Conservation (phyloP, 2,888 invertebrate species). For the Apeira syringaria region DNA sequence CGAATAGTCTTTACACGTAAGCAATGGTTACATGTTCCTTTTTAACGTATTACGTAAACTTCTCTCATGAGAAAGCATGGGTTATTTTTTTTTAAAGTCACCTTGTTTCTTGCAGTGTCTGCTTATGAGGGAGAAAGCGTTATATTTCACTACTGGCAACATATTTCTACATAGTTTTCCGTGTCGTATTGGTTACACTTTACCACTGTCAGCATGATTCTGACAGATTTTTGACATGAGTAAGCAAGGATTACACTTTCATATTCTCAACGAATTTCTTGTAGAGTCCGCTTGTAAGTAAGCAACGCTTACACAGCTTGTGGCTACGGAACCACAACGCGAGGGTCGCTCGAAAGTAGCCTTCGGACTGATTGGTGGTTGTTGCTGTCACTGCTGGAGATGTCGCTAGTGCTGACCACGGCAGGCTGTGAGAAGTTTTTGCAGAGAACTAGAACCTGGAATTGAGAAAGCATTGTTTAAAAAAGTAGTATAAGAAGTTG, state of each 20-base stretch:
- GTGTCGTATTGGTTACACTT: neutral
- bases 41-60: too few species aligned
- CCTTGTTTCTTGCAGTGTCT: too few species aligned
- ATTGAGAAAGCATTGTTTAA: too few species aligned
- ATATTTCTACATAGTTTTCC: neutral
- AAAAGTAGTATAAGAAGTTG: too few species aligned
- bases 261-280: neutral
- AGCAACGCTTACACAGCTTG: constrained; percentile 58
- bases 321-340: constrained; percentile 71
- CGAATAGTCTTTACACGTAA: too few species aligned
- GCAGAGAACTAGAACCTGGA: constrained; percentile 70
- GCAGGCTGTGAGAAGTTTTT: constrained; percentile 77
- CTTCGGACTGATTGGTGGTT: constrained; percentile 75
- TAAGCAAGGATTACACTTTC: too few species aligned
- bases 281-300: constrained; percentile 3
- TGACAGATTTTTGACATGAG: too few species aligned
- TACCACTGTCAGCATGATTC: too few species aligned
- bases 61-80: neutral
- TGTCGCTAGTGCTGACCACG: constrained; percentile 72
- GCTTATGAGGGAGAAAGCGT: too few species aligned
- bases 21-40: too few species aligned
- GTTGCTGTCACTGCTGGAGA: constrained; percentile 76
- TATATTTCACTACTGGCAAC: neutral
- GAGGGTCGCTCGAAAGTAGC: constrained; percentile 60
- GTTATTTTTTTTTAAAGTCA: too few species aligned